Evolutionary conservation across 64 coral and sea anemone species (phyloP), one percentile per base, ranked within the genome.

Genomic region (Catalaphyllia jardinei): DNA sequence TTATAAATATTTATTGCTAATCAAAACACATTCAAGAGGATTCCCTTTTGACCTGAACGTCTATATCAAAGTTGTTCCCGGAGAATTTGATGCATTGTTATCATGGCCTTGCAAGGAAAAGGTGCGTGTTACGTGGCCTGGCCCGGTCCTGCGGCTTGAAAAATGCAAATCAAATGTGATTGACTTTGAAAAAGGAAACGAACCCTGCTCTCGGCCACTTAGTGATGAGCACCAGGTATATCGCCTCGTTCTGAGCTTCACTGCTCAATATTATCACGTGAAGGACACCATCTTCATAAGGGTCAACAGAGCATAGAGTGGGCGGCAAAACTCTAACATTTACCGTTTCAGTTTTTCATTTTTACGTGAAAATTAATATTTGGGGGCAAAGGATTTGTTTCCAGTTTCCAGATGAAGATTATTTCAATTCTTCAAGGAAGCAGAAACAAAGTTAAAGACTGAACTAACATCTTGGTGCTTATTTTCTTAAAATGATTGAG

Each of bases 21-120:
- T 85, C 33, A n/a, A n/a, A n/a, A n/a, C n/a, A n/a, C n/a, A n/a
- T n/a, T n/a, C n/a, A n/a, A 35, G 33, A 35, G 33, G 33, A 1
- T 35, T 35, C 33, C 33, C 33, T 35, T 35, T 35, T 35, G 3
- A 35, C 33, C 33, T 3, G 3, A 35, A 3, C 33, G 33, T 3
- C 33, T 85, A 49, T 71, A 51, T 85, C 15, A 71, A 71, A 71
- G 62, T 85, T 28, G 67, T 85, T 71, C 81, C 81, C 25, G 88
- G 88, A 18, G 67, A 90, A 60, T 82, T 82, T 19, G 88, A 83
- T 82, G 67, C 78, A 10, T 10, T 82, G 18, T 60, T 90, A 60
- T 2, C 62, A 4, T 90, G 88, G 88, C 88, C 88, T 13, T 82
- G 80, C 11, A 72, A 6, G 17, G 54, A 82, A 62, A 90, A 57